A percentile compares a stretch with the other conserved stretches of the same genome.
Evolutionary conservation across 1,140 invertebrate species (phyloP).

Genomic region (Latrodectus geometricus): DNA sequence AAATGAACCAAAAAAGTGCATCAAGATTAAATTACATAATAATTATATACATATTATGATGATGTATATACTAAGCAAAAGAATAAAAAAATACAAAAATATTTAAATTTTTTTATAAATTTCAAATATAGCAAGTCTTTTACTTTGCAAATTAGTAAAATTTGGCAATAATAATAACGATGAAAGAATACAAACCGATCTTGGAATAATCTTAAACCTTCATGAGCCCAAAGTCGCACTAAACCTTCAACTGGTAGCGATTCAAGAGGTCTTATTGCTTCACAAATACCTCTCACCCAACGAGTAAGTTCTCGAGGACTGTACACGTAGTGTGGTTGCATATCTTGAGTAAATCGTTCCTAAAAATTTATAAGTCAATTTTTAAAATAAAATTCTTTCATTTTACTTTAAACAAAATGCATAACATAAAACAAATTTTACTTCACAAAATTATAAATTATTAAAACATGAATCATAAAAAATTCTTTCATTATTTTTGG

Average conservation of each 20-base stretch:
- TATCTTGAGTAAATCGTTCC: slow-evolving; percentile 98
- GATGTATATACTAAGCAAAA: not conserved
- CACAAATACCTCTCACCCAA: slow-evolving; percentile 99
- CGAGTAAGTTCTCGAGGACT: slow-evolving; percentile 99
- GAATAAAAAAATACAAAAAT: no score
- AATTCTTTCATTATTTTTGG: no score
- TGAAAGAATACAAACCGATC: slow-evolving; percentile 70
- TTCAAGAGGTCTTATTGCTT: slow-evolving; percentile 94
- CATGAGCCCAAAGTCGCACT: slow-evolving; percentile 97
- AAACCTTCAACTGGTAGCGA: slow-evolving; percentile 91
- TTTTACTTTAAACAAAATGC: no score
- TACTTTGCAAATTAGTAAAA: no score
- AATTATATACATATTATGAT: not conserved
- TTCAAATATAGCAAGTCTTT: no score
- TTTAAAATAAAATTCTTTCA: no score
- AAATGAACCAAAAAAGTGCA: not conserved
- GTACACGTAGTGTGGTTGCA: slow-evolving; percentile 99
- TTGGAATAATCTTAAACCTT: slow-evolving; percentile 97
- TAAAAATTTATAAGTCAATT: slow-evolving; percentile 61
- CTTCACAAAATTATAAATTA: no score
- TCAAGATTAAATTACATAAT: not conserved
- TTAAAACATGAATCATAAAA: no score
- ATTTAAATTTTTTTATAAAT: no score
- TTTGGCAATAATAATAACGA: no score
- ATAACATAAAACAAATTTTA: no score